Percentiles rank a stretch among this genome's conserved stretches.
Evolutionary conservation across 2,797 vertebrate species (phyloP).

Genomic region (Balearica regulorum): DNA sequence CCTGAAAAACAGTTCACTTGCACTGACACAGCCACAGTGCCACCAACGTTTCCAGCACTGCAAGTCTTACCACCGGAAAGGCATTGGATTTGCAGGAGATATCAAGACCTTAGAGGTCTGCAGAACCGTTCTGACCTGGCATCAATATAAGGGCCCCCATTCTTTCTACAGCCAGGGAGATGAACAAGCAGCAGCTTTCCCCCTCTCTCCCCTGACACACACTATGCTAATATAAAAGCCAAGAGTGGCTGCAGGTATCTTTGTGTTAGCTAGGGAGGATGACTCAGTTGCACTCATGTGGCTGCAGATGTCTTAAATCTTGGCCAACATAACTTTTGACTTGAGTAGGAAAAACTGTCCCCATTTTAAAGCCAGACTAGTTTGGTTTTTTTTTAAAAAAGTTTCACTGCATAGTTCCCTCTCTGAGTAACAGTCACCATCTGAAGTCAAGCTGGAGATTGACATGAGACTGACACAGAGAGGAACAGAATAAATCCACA

Average conservation of each 20-base stretch:
- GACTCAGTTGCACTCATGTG: neutral
- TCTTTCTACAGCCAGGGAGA: neutral
- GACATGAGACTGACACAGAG: neutral
- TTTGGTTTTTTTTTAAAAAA: neutral
- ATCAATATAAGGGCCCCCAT: neutral
- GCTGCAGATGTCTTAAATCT: constrained; percentile 30
- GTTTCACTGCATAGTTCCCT: neutral
- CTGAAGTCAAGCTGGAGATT: neutral
- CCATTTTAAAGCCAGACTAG: neutral
- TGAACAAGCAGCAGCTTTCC: neutral
- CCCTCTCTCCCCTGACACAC: neutral
- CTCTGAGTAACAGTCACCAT: neutral
- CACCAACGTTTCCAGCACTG: neutral
- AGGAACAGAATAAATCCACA: neutral
- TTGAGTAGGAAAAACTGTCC: neutral
- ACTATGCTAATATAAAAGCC: neutral
- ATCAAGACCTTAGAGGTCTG: neutral
- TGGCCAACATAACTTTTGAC: neutral
- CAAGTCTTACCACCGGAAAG: neutral
- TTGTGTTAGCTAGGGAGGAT: neutral
- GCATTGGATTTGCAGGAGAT: neutral
- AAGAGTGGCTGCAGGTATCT: neutral
- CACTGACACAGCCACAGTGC: neutral
- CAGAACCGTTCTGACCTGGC: neutral
- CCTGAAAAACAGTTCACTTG: neutral